Conservation (phyloP, 2,113 vertebrate species). For the Phalacrocorax aristotelis region DNA sequence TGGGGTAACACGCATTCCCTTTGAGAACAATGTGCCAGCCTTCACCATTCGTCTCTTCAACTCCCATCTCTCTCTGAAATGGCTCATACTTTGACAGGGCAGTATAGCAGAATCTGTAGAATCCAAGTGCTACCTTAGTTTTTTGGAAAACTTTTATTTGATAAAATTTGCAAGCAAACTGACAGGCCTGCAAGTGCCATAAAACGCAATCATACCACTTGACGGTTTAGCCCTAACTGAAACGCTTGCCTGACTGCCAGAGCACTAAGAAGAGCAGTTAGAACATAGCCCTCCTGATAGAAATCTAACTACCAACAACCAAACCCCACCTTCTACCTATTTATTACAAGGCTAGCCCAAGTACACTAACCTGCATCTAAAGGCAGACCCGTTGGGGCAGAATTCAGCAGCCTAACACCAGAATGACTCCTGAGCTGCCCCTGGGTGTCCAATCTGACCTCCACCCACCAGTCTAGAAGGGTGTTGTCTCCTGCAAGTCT, state of each 20-base stretch:
- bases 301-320: not conserved
- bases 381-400: not conserved
- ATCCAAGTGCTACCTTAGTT: not conserved
- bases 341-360: not conserved
- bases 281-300: not conserved
- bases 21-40: not conserved
- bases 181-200: not conserved
- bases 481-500: not conserved
- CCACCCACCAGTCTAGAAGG: not conserved
- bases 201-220: not conserved
- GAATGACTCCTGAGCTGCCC: not conserved
- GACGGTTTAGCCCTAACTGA: not conserved
- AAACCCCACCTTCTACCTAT: not conserved
- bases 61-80: not conserved
- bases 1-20: not conserved
- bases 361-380: not conserved
- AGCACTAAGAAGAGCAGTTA: not conserved
- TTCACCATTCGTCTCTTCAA: not conserved
- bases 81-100: not conserved
- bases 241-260: not conserved
- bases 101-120: not conserved
- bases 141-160: not conserved
- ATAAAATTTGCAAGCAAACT: not conserved
- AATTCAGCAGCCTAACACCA: not conserved
- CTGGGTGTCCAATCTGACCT: not conserved